Evolutionary conservation across 2,113 vertebrate species (phyloP).

Genomic region (Maccullochella peelii): DNA sequence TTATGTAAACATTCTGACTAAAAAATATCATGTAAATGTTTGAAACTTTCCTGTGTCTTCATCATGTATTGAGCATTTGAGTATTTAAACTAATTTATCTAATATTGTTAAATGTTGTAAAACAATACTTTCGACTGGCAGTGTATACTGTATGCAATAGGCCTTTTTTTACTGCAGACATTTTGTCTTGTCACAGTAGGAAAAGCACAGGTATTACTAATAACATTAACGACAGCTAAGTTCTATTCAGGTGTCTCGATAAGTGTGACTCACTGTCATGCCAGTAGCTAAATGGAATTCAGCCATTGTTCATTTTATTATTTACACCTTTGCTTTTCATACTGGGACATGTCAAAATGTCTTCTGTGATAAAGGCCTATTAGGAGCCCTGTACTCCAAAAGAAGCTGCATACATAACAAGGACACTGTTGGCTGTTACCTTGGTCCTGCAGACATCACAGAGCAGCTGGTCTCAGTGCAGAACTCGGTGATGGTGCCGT

Average conservation of each 20-base stretch:
- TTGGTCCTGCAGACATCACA: slow-evolving; percentile 96
- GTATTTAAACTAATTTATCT: too few relatives aligned
- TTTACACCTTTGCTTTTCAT: neutral
- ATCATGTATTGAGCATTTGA: too few relatives aligned
- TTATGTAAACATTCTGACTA: too few relatives aligned
- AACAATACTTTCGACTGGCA: too few relatives aligned
- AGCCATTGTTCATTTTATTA: neutral
- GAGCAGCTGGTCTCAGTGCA: slow-evolving; percentile 94
- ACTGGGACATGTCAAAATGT: neutral
- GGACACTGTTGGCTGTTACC: slow-evolving; percentile 75
- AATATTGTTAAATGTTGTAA: too few relatives aligned
- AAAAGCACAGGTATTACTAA: neutral
- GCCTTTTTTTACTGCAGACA: too few relatives aligned
- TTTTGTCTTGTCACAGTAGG: too few relatives aligned
- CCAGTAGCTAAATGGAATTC: neutral
- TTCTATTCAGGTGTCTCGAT: neutral
- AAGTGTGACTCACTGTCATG: neutral
- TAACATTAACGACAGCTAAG: too few relatives aligned
- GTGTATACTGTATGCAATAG: too few relatives aligned
- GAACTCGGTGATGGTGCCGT: slow-evolving; percentile 97
- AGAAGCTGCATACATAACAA: neutral
- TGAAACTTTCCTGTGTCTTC: too few relatives aligned
- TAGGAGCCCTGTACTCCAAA: neutral
- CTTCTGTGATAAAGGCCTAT: neutral
- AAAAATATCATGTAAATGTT: too few relatives aligned